Evolutionary conservation across 2,113 vertebrate genomes (phyloP), one percentile per base, ranked within the genome.

Genomic region (Motacilla alba): DNA sequence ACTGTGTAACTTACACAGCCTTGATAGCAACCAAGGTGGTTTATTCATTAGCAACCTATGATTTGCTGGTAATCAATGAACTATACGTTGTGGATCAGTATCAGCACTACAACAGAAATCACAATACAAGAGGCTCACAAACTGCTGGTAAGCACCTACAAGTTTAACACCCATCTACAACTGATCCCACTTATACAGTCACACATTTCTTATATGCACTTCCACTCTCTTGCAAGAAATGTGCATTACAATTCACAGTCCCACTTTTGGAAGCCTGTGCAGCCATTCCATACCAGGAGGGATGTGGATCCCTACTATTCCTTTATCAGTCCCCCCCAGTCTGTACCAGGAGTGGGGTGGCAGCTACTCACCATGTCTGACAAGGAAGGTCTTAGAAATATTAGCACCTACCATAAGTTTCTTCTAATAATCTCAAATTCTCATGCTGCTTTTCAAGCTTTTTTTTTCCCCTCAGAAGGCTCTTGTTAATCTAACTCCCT

Each of bases 361-460:
- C 62, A 75, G 21, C 11, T 27, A 2, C 15, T 23, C 20, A 12
- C 30, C 0, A 0, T 37, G 37, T 52, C 27, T 3, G 0, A 12
- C 18, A 8, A 31, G 46, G 31, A 84, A 24, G 16, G 19, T 33
- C 33, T 50, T 41, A 37, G 58, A 46, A 64, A 13, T 31, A 27
- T 4, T 27, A n/a, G 21, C 8, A 23, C 28, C 62, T 72, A 15
- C n/a, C 15, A 6, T 6, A 50, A 20, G 26, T 26, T 82, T 90
- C 47, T 70, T 53, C 26, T 13, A 44, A 12, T 43, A 83, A 46
- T 66, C 27, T 18, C 56, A 43, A 78, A 67, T 72, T 72, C 43
- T 74, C 7, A 3, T 46, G 28, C 33, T 83, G 35, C 52, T 93
- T 82, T 79, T 79, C 47, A 59, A 68, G 62, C 12, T 6, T 70